These are phyloP conservation scores for Eupithecia inturbata DNA, from an alignment of 2,888 invertebrate species.

Conservation along the genomic window DNA sequence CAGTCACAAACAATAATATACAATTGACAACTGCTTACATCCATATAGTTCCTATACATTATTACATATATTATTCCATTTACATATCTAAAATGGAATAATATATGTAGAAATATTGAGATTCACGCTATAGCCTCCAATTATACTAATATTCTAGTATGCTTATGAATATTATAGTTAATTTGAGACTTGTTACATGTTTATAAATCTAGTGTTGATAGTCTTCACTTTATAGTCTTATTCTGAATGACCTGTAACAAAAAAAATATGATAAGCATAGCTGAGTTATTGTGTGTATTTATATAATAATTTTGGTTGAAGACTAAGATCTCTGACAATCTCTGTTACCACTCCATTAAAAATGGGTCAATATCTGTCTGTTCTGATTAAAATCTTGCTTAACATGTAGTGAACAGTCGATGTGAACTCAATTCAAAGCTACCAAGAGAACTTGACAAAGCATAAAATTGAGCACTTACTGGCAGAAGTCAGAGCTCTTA, in stretches of 20 bases:
- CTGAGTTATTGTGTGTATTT: not conserved
- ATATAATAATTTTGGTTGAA: not conserved
- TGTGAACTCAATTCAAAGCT: not conserved
- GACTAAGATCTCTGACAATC: too few species aligned
- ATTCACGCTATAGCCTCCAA: not conserved
- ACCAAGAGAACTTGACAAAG: not conserved
- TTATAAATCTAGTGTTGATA: not conserved
- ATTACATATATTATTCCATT: too few species aligned
- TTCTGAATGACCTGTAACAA: conserved; percentile 84
- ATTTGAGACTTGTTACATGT: conserved; percentile 1
- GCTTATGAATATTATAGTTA: not conserved
- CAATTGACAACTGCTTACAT: conserved; percentile 20
- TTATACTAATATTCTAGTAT: not conserved
- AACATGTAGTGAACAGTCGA: too few species aligned
- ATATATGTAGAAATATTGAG: conserved; percentile 1
- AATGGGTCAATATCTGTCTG: too few species aligned
- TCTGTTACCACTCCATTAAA: too few species aligned
- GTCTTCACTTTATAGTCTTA: conserved; percentile 74
- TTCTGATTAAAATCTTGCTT: too few species aligned
- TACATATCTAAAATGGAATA: too few species aligned
- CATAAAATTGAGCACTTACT: conserved; percentile 83
- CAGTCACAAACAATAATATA: conserved; percentile 25
- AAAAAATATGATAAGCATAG: conserved; percentile 31
- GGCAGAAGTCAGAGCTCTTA: conserved; percentile 95
- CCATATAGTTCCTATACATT: not conserved